phyloP scores from a whole-genome alignment of 1,140 invertebrate species.

The Harpegnathos saltator region DNA sequence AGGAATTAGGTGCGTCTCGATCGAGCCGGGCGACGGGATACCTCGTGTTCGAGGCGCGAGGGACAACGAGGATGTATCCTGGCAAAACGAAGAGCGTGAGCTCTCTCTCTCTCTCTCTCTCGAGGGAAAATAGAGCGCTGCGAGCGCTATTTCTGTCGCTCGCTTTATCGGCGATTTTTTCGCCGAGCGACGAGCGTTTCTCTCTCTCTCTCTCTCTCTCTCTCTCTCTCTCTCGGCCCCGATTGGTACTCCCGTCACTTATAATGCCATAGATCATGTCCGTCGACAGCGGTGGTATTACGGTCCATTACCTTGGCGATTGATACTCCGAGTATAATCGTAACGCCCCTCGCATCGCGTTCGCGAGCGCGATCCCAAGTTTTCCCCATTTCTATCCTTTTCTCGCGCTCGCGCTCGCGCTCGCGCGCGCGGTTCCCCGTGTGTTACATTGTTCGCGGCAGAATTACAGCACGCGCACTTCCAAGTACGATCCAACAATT shows the following conservation, averaged over 20 bases:
- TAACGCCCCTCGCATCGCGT: slow-evolving; percentile 34
- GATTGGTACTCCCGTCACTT: slow-evolving; percentile 25
- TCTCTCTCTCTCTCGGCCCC: no score
- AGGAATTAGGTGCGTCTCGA: background rate
- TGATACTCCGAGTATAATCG: slow-evolving; percentile 49
- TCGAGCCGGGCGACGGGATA: no score
- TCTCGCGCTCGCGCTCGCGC: background rate
- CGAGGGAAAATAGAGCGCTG: no score
- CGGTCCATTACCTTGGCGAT: slow-evolving; percentile 36
- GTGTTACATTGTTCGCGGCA: slow-evolving; percentile 7
- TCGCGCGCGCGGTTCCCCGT: background rate
- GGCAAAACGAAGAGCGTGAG: no score
- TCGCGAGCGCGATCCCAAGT: background rate
- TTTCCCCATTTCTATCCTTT: slow-evolving; percentile 32
- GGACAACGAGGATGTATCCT: no score
- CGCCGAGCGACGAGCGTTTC: slow-evolving; percentile 12
- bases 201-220: no score
- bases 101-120: no score
- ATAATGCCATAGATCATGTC: slow-evolving; percentile 43
- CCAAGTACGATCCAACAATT: slow-evolving; percentile 30
- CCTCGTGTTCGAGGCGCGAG: no score
- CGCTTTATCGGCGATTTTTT: slow-evolving; percentile 13
- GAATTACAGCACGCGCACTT: no score
- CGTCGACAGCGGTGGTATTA: slow-evolving; percentile 28
- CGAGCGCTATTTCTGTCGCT: background rate